Evolutionary conservation across 2,888 invertebrate genomes (phyloP), one percentile per base, ranked within the genome.

Genomic region (Melinaea menophilus): DNA sequence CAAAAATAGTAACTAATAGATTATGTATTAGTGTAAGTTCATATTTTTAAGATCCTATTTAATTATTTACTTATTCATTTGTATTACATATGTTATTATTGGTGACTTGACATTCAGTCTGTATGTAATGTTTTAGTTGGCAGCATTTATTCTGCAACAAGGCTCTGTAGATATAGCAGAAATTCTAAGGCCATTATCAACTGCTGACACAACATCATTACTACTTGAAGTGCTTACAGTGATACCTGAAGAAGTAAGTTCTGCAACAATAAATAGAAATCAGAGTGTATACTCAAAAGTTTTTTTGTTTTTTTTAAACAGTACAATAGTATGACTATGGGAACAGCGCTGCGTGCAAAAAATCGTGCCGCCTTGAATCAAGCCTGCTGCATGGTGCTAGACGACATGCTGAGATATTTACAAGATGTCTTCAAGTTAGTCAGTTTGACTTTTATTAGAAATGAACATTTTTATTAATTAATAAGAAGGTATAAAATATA

Each of bases 1-100:
- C 97, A 11, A 96, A 96, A 87, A 93, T 97, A 75, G 95, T 98
- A 58, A 92, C 97, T 41, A 96, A 96, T 78, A 93, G 96, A 75
- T 91, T 98, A 64, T 97, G 97, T 82, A 95, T 98, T 74, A 94
- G 96, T 81, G 97, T 97, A 90, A 93, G 94, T 92, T 71, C 31
- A 11, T 31, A 41, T 46, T 64, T 7, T 5, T 22, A n/a, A 3
- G 45, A 1, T 3, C 55, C 37, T 2, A 9, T 54, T 51, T 31
- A 48, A 37, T 3, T 12, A 4, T 22, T 31, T 46, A 9, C 41
- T 47, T 58, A 41, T 61, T 55, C 31, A 41, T 46, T 58, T 54
- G 31, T 4, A 57, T 61, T n/a, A 67, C 45, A 47, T 71, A 69
- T 12, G 4, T 58, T 55, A 45, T 5, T 54, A 48, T 13, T 56